phyloP scores from a whole-genome alignment of 2,888 invertebrate genomes.

The Coronaproctus castanopsis region DNA sequence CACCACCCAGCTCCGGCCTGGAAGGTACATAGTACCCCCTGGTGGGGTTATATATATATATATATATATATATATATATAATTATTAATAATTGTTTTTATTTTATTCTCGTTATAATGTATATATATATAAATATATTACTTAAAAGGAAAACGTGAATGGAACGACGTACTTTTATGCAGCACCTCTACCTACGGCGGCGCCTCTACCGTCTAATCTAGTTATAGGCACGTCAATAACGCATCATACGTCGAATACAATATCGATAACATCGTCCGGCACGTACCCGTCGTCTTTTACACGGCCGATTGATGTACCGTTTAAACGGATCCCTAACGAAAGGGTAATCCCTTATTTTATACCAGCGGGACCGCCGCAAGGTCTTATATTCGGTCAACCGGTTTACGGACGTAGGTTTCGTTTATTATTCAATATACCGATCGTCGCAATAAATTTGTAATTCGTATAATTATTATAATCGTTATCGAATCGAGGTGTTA shows the following conservation, averaged over 20 bases:
- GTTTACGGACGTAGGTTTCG: too few relatives aligned
- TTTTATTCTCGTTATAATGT: not conserved
- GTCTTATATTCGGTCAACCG: too few relatives aligned
- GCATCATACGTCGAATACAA: not conserved
- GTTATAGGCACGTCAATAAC: constrained; percentile 2
- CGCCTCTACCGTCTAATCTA: constrained; percentile 18
- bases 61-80: not conserved
- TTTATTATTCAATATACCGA: too few relatives aligned
- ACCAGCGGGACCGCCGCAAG: too few relatives aligned
- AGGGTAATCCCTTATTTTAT: too few relatives aligned
- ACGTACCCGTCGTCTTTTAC: constrained; percentile 12
- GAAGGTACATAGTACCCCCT: too few relatives aligned
- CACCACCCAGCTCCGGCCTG: too few relatives aligned
- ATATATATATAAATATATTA: not conserved
- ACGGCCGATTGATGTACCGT: constrained; percentile 13
- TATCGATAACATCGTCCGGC: not conserved
- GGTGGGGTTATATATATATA: too few relatives aligned
- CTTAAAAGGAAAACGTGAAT: constrained; percentile 63
- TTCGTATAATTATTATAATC: too few relatives aligned
- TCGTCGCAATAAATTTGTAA: too few relatives aligned
- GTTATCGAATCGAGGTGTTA: too few relatives aligned
- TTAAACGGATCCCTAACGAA: too few relatives aligned
- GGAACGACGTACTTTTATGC: constrained; percentile 89
- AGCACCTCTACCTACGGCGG: constrained; percentile 29
- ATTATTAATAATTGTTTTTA: not conserved